A percentile compares a stretch with the other conserved stretches of the same genome.
These are phyloP conservation scores for Cyanocitta stelleri DNA, from an alignment of 2,113 vertebrate genomes.

Conservation along the genomic window DNA sequence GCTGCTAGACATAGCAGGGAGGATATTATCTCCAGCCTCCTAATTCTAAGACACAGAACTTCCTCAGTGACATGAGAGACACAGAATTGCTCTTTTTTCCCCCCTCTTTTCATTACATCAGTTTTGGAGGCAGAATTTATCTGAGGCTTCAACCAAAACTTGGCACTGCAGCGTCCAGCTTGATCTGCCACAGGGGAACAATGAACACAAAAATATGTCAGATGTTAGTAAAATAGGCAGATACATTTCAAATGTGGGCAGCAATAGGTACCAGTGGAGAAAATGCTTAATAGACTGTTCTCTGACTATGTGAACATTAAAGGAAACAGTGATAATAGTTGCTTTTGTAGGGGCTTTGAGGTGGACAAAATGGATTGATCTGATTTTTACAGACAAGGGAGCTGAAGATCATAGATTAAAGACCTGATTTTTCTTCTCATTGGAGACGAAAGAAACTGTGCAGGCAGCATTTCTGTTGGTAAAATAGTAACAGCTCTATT, in stretches of 20 bases:
- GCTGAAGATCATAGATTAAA: conserved; percentile 40
- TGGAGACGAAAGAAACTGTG: conserved; percentile 46
- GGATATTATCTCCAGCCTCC: conserved; percentile 11
- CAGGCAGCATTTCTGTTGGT: conserved; percentile 30
- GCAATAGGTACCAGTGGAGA: not conserved
- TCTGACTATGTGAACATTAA: conserved; percentile 37
- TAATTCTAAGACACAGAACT: conserved; percentile 8
- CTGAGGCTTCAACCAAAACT: conserved; percentile 9
- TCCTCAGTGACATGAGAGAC: not conserved
- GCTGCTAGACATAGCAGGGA: conserved; percentile 2
- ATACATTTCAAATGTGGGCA: conserved; percentile 9
- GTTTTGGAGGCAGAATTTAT: conserved; percentile 30
- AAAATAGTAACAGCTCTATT: conserved; percentile 41
- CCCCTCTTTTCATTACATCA: not conserved
- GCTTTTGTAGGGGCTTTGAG: conserved; percentile 37
- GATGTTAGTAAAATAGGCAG: conserved; percentile 44
- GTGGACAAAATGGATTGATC: conserved; percentile 23
- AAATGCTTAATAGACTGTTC: conserved; percentile 41
- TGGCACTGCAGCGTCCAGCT: not conserved
- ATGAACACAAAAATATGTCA: conserved; percentile 45
- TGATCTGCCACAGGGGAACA: conserved; percentile 4
- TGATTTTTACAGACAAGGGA: conserved; percentile 40
- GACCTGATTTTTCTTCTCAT: conserved; percentile 23
- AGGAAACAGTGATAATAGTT: conserved; percentile 36
- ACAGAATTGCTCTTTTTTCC: not conserved